Percentiles rank a stretch among this genome's conserved stretches.
phyloP scores from a whole-genome alignment of 2,113 vertebrate genomes.

The Paralichthys olivaceus region DNA sequence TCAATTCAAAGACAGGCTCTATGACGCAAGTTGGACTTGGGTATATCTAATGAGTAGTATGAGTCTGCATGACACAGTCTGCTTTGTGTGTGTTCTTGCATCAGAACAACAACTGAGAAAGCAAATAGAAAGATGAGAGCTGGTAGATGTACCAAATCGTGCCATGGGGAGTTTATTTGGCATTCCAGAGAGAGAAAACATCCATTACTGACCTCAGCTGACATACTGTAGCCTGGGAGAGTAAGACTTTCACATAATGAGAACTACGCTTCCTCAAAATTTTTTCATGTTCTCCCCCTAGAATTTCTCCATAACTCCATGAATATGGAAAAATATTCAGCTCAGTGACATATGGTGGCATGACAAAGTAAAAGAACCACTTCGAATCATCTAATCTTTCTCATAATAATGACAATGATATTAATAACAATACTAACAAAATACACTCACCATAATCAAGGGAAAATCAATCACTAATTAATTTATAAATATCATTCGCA shows the following conservation, averaged over 20 bases:
- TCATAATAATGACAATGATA: too few relatives aligned
- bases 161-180: slow-evolving; percentile 33
- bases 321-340: background rate
- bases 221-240: slow-evolving; percentile 48
- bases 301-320: background rate
- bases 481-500: too few relatives aligned
- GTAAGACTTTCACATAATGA: slow-evolving; percentile 14
- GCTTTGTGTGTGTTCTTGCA: background rate
- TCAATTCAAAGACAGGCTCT: background rate
- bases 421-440: too few relatives aligned
- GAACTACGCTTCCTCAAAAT: slow-evolving; percentile 17
- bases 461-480: too few relatives aligned
- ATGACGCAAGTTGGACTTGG: background rate
- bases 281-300: background rate
- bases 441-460: too few relatives aligned
- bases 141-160: slow-evolving; percentile 5
- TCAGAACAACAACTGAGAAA: slow-evolving; percentile 7
- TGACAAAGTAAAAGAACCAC: too few relatives aligned
- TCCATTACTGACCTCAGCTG: slow-evolving; percentile 50
- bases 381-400: too few relatives aligned
- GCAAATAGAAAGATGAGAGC: slow-evolving; percentile 23
- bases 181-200: slow-evolving; percentile 38
- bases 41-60: background rate
- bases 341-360: too few relatives aligned
- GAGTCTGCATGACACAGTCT: background rate